A percentile compares a stretch with the other conserved stretches of the same genome.
Conservation (phyloP, 1,140 invertebrate species). For the Drosophila carrolli region DNA sequence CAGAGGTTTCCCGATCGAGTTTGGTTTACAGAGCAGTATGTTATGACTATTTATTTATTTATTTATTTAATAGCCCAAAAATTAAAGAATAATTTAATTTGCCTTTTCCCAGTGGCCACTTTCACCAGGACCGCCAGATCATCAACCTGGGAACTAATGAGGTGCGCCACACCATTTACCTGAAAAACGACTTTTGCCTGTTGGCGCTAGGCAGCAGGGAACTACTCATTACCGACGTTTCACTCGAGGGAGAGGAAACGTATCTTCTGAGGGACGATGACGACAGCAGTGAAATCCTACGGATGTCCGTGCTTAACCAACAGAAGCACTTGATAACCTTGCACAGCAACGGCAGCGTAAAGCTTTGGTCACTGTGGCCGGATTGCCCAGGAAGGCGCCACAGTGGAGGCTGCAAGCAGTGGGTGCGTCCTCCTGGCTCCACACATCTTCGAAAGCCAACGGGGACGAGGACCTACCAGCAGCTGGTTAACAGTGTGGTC, state of each 20-base stretch:
- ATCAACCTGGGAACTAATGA: conserved; percentile 54
- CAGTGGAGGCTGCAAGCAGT: conserved; percentile 12
- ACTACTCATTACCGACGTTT: conserved; percentile 64
- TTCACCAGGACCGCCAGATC: conserved; percentile 77
- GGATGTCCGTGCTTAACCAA: conserved; percentile 56
- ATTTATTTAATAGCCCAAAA: too few species aligned
- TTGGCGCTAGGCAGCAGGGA: conserved; percentile 54
- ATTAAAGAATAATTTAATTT: too few species aligned
- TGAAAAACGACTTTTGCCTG: conserved; percentile 64
- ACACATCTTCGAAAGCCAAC: conserved; percentile 10
- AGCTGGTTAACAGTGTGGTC: conserved; percentile 44
- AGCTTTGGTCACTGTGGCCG: conserved; percentile 57
- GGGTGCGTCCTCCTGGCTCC: conserved; percentile 7
- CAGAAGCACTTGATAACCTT: conserved; percentile 62
- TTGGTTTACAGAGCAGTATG: conserved; percentile 75
- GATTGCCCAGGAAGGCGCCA: conserved; percentile 5
- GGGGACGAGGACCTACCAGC: conserved; percentile 25
- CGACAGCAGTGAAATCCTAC: conserved; percentile 28
- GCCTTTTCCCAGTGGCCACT: conserved; percentile 54
- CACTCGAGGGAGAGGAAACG: conserved; percentile 51
- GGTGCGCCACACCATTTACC: conserved; percentile 47
- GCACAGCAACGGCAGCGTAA: conserved; percentile 62
- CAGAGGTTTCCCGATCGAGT: conserved; percentile 54
- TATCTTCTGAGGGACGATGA: conserved; percentile 49
- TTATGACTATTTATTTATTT: too few species aligned